Evolutionary conservation across 2,797 vertebrate species (phyloP), one percentile per base, ranked within the genome.

Genomic region (Okamejei kenojei): DNA sequence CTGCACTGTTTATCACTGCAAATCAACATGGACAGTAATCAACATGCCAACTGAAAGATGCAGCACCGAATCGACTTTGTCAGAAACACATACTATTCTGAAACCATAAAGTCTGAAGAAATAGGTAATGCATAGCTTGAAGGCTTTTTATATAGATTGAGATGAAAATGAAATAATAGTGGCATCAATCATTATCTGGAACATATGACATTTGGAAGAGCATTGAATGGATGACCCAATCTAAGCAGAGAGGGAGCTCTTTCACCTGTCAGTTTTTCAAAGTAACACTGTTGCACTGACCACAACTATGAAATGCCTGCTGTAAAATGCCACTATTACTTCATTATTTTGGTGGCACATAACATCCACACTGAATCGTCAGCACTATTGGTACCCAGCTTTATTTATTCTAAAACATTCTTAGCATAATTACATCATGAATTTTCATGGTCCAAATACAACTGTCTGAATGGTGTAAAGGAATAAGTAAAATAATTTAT

Each of bases 21-120:
- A 32, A 86, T 5, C 29, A 58, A 82, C 58, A 15, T 7, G 29
- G 61, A 13, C 58, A 86, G 61, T 32, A 86, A 86, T 86, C 82
- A 86, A 86, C 82, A 63, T 86, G 15, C 29, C 29, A 65, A 15
- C n/a, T 86, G 82, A 65, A 86, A 86, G 82, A 86, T n/a, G 61
- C 32, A 84, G 58, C 81, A 9, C 45, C 10, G 11, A 58, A 82
- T 82, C 8, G 23, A 82, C 23, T 81, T 84, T 86, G 58, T 86
- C 58, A 86, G 82, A 86, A n/a, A 32, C 29, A 63, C 65, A 63
- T 29, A 86, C 58, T 86, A 63, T 86, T 65, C 58, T 86, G 29
- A 86, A 86, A 86, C n/a, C 58, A 86, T 63, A 86, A 54, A 86
- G 58, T 29, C 58, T 63, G 26, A 63, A 17, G 61, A 86, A 65